These are phyloP conservation scores for Mythimna loreyi DNA, from an alignment of 2,888 invertebrate species.

Conservation along the genomic window DNA sequence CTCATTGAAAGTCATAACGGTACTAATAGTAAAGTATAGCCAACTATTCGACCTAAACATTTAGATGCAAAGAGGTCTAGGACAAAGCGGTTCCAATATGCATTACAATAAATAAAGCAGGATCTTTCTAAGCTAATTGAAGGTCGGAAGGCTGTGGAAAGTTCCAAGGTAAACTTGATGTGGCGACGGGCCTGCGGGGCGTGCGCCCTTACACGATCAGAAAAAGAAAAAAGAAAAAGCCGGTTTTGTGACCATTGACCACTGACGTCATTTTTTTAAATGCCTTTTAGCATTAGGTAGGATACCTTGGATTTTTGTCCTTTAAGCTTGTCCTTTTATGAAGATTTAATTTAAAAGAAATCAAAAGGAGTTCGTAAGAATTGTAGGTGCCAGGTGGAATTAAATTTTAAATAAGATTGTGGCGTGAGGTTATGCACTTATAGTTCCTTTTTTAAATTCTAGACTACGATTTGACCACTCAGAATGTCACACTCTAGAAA, in stretches of 20 bases:
- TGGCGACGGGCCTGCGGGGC: conserved; percentile 21
- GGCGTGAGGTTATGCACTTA: too few species aligned
- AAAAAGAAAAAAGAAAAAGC: conserved; percentile 44
- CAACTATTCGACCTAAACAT: conserved; percentile 49
- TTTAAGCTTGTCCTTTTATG: background rate
- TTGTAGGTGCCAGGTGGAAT: too few species aligned
- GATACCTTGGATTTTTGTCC: background rate
- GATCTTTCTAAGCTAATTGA: conserved; percentile 56
- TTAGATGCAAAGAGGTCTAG: conserved; percentile 54
- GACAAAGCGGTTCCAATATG: conserved; percentile 38
- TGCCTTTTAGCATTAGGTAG: conserved; percentile 27
- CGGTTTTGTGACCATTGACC: conserved; percentile 56
- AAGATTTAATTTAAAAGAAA: background rate
- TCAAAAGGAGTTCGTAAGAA: background rate
- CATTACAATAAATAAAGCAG: conserved; percentile 37
- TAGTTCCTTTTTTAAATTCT: too few species aligned
- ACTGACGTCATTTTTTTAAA: conserved; percentile 27
- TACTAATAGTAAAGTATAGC: conserved; percentile 22
- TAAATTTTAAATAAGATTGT: too few species aligned
- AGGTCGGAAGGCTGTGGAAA: conserved; percentile 55
- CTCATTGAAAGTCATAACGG: conserved; percentile 10
- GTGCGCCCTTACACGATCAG: conserved; percentile 54
- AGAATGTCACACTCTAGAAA: too few species aligned
- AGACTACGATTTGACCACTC: too few species aligned
- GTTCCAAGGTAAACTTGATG: conserved; percentile 58